A percentile compares a stretch with the other conserved stretches of the same genome.
These are phyloP conservation scores for Lipotes vexillifer DNA, from an alignment of 2,113 vertebrate species.

Conservation along the genomic window DNA sequence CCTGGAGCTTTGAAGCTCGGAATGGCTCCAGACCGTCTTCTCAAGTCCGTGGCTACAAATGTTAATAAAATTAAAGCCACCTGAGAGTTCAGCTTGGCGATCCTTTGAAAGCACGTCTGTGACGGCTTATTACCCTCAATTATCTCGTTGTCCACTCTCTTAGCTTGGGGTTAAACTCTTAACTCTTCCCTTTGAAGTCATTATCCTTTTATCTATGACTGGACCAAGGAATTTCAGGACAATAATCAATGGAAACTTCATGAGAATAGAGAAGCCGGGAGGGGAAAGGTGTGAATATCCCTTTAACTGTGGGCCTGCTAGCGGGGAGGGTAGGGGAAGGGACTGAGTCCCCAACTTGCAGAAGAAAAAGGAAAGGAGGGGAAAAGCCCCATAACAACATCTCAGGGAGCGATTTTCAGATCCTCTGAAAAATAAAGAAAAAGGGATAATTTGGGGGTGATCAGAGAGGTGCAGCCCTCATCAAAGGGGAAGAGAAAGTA, in stretches of 20 bases:
- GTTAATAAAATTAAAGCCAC: slow-evolving; percentile 98
- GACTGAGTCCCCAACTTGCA: background rate
- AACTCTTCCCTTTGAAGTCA: slow-evolving; percentile 97
- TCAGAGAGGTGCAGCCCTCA: slow-evolving; percentile 81
- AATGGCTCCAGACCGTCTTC: slow-evolving; percentile 82
- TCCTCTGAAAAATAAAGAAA: slow-evolving; percentile 76
- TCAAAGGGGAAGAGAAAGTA: slow-evolving; percentile 84
- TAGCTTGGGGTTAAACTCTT: slow-evolving; percentile 97
- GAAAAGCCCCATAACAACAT: background rate
- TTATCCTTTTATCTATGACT: slow-evolving; percentile 99
- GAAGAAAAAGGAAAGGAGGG: background rate
- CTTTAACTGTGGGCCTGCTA: slow-evolving; percentile 63
- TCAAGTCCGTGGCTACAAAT: slow-evolving; percentile 88
- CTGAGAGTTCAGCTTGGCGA: slow-evolving; percentile 85
- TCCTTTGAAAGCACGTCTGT: slow-evolving; percentile 89
- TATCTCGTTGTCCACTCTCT: slow-evolving; percentile 96
- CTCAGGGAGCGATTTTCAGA: slow-evolving; percentile 59
- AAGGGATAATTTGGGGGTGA: slow-evolving; percentile 58
- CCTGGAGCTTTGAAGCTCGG: slow-evolving; percentile 84
- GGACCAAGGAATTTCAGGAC: slow-evolving; percentile 96
- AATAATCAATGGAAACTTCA: slow-evolving; percentile 95
- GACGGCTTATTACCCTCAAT: slow-evolving; percentile 98
- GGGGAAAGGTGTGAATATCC: slow-evolving; percentile 87
- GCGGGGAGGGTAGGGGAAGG: background rate
- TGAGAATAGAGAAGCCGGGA: slow-evolving; percentile 87